Percentiles rank a stretch among this genome's conserved stretches.
These are phyloP conservation scores for Steatocranus sp. DNA, from an alignment of 2,797 vertebrate species.

Conservation along the genomic window DNA sequence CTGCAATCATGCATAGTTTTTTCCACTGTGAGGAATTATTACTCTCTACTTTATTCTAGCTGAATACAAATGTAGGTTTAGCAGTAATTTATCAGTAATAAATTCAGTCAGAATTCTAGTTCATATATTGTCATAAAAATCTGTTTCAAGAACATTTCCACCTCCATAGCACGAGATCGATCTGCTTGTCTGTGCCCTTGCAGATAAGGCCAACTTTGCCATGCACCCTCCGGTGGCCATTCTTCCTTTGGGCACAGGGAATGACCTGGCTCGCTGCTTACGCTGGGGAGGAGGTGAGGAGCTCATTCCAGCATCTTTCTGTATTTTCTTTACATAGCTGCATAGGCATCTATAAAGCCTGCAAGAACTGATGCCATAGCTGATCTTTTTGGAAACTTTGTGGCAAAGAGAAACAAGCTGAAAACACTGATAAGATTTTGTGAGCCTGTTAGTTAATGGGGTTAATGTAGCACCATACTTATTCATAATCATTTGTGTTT, in stretches of 20 bases:
- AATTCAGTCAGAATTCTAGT: neutral
- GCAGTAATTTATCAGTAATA: neutral
- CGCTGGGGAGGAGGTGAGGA: conserved; percentile 95
- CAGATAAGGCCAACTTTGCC: conserved; percentile 87
- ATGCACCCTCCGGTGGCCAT: conserved; percentile 87
- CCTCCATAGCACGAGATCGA: neutral
- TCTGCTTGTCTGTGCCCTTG: neutral
- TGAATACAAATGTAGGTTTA: neutral
- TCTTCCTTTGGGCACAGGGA: conserved; percentile 91
- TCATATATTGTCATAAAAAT: neutral
- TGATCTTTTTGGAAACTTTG: neutral
- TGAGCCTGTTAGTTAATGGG: neutral
- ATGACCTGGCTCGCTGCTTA: conserved; percentile 91
- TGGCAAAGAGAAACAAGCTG: neutral
- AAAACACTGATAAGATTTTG: neutral
- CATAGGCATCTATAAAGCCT: neutral
- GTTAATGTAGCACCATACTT: neutral
- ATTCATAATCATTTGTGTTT: neutral
- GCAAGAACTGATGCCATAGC: neutral
- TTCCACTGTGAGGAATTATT: neutral
- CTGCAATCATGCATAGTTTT: neutral
- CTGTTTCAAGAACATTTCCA: neutral
- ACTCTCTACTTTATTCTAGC: neutral
- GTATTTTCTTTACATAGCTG: neutral
- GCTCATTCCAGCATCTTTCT: neutral